These are phyloP conservation scores for Sorex maritimensis DNA, from an alignment of 2,797 vertebrate genomes.

Conservation along the genomic window DNA sequence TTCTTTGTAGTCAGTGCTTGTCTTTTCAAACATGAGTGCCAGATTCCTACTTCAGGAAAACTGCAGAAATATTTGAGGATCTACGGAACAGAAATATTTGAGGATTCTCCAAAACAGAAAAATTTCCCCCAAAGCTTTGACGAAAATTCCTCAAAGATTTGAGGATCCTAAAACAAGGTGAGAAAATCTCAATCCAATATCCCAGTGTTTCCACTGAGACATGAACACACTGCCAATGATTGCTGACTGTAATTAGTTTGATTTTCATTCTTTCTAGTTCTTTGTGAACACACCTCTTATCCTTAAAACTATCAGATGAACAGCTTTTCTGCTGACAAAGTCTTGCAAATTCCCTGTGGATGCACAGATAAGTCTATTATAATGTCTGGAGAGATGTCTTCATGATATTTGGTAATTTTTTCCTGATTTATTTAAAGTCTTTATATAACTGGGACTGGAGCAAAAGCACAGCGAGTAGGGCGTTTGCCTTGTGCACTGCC, in stretches of 20 bases:
- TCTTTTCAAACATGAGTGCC: not conserved
- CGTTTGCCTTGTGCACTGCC: too few species aligned
- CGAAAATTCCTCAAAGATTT: too few species aligned
- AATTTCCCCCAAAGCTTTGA: too few species aligned
- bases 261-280: conserved; percentile 59
- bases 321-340: not conserved
- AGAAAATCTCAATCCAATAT: too few species aligned
- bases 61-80: conserved; percentile 23
- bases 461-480: too few species aligned
- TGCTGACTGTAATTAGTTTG: not conserved
- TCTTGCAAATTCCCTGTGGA: not conserved
- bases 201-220: too few species aligned
- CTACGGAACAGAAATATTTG: not conserved
- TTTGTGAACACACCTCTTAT: not conserved
- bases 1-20: conserved; percentile 39
- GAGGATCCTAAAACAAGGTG: too few species aligned
- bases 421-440: not conserved
- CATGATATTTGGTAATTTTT: conserved; percentile 44
- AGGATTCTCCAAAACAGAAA: not conserved
- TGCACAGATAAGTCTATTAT: not conserved
- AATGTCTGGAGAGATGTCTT: conserved; percentile 35
- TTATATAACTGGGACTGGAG: too few species aligned
- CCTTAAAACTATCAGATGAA: conserved; percentile 12
- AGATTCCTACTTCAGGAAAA: not conserved
- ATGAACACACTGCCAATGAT: conserved; percentile 32